A percentile compares a stretch with the other conserved stretches of the same genome.
Conservation (phyloP, 2,797 vertebrate species). For the Pipistrellus pipistrellus region DNA sequence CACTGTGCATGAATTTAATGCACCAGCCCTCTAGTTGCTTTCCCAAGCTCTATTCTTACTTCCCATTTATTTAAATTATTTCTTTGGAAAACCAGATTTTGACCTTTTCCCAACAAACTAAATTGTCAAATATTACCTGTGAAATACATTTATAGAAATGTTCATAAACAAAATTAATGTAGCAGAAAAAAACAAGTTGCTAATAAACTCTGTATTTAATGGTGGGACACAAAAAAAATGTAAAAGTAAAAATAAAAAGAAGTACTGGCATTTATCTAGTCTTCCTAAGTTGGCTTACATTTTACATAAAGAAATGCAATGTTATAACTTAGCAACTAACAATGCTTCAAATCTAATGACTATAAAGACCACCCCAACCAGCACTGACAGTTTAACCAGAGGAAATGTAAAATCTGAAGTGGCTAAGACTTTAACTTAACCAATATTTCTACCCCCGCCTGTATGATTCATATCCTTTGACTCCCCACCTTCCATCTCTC, state of each 20-base stretch:
- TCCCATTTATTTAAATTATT: slow-evolving; percentile 43
- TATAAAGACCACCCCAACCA: neutral
- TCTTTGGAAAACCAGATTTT: slow-evolving; percentile 34
- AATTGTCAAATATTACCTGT: slow-evolving; percentile 48
- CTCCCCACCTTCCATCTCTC: rapidly evolving
- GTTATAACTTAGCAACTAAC: slow-evolving; percentile 47
- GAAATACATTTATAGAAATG: slow-evolving; percentile 17
- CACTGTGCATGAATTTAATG: no score
- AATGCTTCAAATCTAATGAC: neutral
- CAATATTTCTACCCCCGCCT: neutral
- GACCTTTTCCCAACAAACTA: slow-evolving; percentile 31
- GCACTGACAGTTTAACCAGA: neutral
- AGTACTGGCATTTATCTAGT: slow-evolving; percentile 14
- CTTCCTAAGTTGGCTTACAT: slow-evolving; percentile 22
- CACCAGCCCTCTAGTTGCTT: neutral
- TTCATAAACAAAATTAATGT: slow-evolving; percentile 36
- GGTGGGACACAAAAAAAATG: neutral
- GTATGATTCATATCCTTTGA: neutral
- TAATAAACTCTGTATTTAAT: slow-evolving; percentile 47
- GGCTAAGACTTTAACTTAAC: neutral
- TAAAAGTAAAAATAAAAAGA: neutral
- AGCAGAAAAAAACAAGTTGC: slow-evolving; percentile 40
- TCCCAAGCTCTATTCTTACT: slow-evolving; percentile 14
- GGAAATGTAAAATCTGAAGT: slow-evolving; percentile 16
- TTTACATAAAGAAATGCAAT: slow-evolving; percentile 55